A percentile compares a stretch with the other conserved stretches of the same genome.
Evolutionary conservation across 2,888 invertebrate genomes (phyloP).

Genomic region (Aleiodes testaceus): DNA sequence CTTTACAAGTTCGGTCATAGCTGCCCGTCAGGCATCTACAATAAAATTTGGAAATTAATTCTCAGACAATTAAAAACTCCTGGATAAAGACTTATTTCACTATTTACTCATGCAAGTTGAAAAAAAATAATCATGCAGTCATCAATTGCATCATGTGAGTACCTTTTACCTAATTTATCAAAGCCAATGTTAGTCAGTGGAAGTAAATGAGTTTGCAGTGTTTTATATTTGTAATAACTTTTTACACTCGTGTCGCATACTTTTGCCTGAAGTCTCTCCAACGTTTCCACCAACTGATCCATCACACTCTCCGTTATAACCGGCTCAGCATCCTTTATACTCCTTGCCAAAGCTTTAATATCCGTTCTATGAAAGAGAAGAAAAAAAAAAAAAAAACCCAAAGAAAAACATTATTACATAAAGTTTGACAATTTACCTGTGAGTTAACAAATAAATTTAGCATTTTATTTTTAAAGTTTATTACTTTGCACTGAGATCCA

Average conservation of each 20-base stretch:
- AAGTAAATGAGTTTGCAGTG: constrained; percentile 79
- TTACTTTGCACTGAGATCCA: constrained; percentile 79
- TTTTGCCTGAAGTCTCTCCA: constrained; percentile 79
- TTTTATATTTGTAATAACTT: constrained; percentile 80
- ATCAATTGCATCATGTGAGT: constrained; percentile 50
- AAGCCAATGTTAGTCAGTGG: constrained; percentile 84
- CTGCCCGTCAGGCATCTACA: constrained; percentile 85
- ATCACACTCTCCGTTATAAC: constrained; percentile 77
- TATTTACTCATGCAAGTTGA: not conserved
- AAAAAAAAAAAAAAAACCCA: constrained; percentile 6
- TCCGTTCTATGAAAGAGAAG: constrained; percentile 74
- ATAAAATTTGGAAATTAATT: constrained; percentile 18
- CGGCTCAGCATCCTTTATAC: constrained; percentile 75
- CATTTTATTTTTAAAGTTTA: constrained; percentile 12
- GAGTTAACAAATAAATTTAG: constrained; percentile 20
- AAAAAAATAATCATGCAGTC: constrained; percentile 3
- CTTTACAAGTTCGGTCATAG: constrained; percentile 88
- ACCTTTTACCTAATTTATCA: constrained; percentile 80
- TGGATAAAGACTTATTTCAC: not conserved
- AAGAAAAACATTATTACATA: not conserved
- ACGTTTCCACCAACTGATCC: constrained; percentile 77
- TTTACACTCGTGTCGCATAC: constrained; percentile 78
- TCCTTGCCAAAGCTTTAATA: constrained; percentile 74
- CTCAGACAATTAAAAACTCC: not conserved
- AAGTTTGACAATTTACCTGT: constrained; percentile 16